Conservation (phyloP, 2,113 vertebrate species). For the Zosterops hypoxanthus region DNA sequence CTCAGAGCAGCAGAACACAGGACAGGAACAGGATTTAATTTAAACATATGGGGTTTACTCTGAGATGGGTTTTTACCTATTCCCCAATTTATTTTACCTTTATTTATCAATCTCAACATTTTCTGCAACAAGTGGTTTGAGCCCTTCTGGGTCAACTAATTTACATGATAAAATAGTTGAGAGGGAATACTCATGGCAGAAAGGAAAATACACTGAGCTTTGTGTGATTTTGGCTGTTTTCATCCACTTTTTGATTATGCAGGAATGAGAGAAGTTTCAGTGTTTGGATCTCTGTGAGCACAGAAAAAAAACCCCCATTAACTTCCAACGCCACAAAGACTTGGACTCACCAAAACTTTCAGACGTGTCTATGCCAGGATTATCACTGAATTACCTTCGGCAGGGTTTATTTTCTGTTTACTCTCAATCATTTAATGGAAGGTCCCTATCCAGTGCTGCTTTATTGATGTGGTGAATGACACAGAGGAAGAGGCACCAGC, state of each 20-base stretch:
- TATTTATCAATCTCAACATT: background rate
- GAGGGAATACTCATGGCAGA: background rate
- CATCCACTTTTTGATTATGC: background rate
- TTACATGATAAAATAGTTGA: background rate
- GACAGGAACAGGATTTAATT: accelerated
- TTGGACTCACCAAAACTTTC: background rate
- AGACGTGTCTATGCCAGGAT: background rate
- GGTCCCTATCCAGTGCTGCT: accelerated
- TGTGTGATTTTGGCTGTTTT: background rate
- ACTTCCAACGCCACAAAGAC: background rate
- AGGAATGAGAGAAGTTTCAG: background rate
- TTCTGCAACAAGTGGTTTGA: background rate
- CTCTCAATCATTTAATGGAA: accelerated
- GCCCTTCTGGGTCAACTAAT: background rate
- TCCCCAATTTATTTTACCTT: background rate
- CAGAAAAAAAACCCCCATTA: background rate
- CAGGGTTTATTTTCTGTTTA: background rate
- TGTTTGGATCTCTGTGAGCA: constrained; percentile 40
- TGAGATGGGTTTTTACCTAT: background rate
- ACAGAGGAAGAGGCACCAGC: background rate
- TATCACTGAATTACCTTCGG: background rate
- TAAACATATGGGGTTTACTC: accelerated
- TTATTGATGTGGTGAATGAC: accelerated
- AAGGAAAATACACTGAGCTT: background rate
- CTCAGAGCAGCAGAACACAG: background rate